Evolutionary conservation across 1,140 invertebrate genomes (phyloP).

Genomic region (Ectropis grisescens): DNA sequence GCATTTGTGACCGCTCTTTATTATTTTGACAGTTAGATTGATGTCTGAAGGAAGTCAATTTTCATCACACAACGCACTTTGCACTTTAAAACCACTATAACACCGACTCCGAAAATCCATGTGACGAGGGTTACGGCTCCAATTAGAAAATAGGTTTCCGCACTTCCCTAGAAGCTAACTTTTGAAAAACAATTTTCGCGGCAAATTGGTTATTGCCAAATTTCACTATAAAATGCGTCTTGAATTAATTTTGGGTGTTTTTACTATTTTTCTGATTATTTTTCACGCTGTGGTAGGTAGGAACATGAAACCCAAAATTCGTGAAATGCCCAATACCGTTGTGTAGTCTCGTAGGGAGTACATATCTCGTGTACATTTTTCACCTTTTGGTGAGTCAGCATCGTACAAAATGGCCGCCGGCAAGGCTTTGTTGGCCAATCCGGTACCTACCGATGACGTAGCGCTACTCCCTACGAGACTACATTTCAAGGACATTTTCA

Average conservation of each 20-base stretch:
- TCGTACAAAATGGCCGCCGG: conserved; percentile 68
- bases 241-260: background rate
- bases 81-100: too few species aligned
- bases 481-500: conserved; percentile 70
- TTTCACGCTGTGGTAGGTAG: conserved; percentile 37
- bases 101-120: too few species aligned
- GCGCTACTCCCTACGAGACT: conserved; percentile 65
- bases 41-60: too few species aligned
- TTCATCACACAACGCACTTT: too few species aligned
- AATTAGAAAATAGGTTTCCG: conserved; percentile 12
- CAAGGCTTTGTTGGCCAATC: conserved; percentile 65
- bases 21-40: too few species aligned
- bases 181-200: conserved; percentile 25
- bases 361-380: conserved; percentile 65
- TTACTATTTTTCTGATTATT: conserved; percentile 16
- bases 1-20: too few species aligned
- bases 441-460: conserved; percentile 64
- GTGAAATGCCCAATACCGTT: conserved; percentile 70
- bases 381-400: conserved; percentile 70
- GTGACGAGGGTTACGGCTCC: too few species aligned
- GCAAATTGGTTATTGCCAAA: conserved; percentile 5
- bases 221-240: background rate
- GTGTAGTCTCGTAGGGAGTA: conserved; percentile 67
- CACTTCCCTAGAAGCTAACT: conserved; percentile 21
- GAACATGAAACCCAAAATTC: conserved; percentile 68